A percentile compares a stretch with the other conserved stretches of the same genome.
These are phyloP conservation scores for Drosophila lowei DNA, from an alignment of 1,140 invertebrate genomes.

Conservation along the genomic window DNA sequence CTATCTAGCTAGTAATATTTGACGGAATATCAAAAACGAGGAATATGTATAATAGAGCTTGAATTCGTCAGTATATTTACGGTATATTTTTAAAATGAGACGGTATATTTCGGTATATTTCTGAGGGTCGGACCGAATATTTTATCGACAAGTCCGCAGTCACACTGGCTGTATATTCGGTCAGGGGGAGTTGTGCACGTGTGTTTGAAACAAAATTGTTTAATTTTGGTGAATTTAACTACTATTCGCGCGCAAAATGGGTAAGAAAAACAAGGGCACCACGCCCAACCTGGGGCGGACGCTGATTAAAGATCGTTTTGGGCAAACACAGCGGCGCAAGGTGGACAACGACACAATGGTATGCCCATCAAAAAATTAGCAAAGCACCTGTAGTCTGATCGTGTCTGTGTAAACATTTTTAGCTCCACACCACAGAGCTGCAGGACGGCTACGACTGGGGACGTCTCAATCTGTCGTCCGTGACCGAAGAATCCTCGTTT, in stretches of 20 bases:
- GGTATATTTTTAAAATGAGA: too few species aligned
- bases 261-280: constrained; percentile 69
- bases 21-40: too few species aligned
- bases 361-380: neutral
- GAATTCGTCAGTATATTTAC: too few species aligned
- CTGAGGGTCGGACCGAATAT: too few species aligned
- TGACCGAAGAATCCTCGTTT: constrained; percentile 97
- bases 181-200: too few species aligned
- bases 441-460: constrained; percentile 96
- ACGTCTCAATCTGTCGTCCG: constrained; percentile 94
- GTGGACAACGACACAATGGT: constrained; percentile 87
- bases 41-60: too few species aligned
- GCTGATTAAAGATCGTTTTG: constrained; percentile 91
- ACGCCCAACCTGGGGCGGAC: constrained; percentile 86
- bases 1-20: too few species aligned
- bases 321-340: constrained; percentile 84
- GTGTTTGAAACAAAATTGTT: too few species aligned
- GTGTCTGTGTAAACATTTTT: constrained; percentile 11
- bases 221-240: too few species aligned
- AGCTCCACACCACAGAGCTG: constrained; percentile 94
- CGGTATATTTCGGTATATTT: too few species aligned
- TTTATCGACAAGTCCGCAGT: too few species aligned
- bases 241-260: constrained; percentile 33
- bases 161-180: too few species aligned
- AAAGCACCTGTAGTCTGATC: constrained; percentile 9